These are phyloP conservation scores for Ciconia maguari DNA, from an alignment of 2,113 vertebrate genomes.

Conservation along the genomic window DNA sequence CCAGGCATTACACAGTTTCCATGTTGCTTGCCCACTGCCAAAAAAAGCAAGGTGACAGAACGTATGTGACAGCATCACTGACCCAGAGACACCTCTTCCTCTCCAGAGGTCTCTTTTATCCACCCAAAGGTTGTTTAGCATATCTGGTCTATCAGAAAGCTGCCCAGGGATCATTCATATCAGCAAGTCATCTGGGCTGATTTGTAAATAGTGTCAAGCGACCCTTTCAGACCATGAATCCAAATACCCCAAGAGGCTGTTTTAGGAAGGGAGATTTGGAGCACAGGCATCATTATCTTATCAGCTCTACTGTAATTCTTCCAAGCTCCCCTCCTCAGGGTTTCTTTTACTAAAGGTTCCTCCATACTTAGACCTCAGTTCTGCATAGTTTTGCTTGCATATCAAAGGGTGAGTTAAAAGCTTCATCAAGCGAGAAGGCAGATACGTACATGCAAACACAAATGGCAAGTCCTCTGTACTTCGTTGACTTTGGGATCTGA, in stretches of 20 bases:
- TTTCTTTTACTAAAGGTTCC: background rate
- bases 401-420: slow-evolving; percentile 11
- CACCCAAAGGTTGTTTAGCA: background rate
- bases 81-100: background rate
- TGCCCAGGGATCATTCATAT: background rate
- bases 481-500: background rate
- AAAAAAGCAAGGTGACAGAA: background rate
- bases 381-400: background rate
- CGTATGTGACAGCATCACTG: background rate
- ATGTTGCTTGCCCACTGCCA: background rate
- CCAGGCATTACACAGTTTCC: background rate
- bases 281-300: background rate
- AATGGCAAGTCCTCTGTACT: background rate
- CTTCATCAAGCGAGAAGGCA: background rate
- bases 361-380: background rate
- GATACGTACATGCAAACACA: background rate
- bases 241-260: background rate
- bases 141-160: background rate
- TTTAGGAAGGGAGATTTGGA: background rate
- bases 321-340: background rate
- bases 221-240: background rate
- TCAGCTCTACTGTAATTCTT: background rate
- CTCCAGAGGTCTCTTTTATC: background rate
- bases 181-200: background rate
- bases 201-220: background rate